These are phyloP conservation scores for Panthera uncia DNA, from an alignment of 2,113 vertebrate genomes.

Conservation along the genomic window DNA sequence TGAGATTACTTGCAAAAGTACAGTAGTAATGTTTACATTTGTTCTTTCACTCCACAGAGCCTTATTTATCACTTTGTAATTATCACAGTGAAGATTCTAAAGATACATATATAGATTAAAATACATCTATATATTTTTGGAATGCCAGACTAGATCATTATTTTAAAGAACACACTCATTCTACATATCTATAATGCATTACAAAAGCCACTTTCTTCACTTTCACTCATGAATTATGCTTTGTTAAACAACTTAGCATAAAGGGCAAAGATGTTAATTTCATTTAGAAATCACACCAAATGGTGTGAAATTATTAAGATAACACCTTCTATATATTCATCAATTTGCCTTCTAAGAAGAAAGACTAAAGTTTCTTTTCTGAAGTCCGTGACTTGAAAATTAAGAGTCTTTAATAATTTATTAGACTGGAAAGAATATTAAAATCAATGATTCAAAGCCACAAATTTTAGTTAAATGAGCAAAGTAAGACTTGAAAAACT, in stretches of 20 bases:
- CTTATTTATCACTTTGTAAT: background rate
- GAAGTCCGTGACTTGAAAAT: background rate
- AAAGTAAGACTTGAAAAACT: background rate
- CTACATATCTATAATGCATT: background rate
- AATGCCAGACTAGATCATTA: background rate
- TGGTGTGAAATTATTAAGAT: constrained; percentile 67
- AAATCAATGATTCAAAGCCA: background rate
- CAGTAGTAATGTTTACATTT: background rate
- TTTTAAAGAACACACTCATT: background rate
- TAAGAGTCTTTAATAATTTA: background rate
- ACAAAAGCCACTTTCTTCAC: constrained; percentile 35
- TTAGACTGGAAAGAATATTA: background rate
- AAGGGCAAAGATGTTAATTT: constrained; percentile 69
- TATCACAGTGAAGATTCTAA: background rate
- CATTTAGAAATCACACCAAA: constrained; percentile 73
- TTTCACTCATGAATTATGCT: constrained; percentile 70
- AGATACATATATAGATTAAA: background rate
- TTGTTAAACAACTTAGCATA: constrained; percentile 68
- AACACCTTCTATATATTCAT: constrained; percentile 46
- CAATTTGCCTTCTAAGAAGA: constrained; percentile 50
- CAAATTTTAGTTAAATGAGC: background rate
- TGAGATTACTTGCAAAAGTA: background rate
- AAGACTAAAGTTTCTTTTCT: background rate
- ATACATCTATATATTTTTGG: background rate
- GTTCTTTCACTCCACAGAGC: background rate